Conservation (phyloP, 2,113 vertebrate genomes). For the Embiotoca jacksoni region DNA sequence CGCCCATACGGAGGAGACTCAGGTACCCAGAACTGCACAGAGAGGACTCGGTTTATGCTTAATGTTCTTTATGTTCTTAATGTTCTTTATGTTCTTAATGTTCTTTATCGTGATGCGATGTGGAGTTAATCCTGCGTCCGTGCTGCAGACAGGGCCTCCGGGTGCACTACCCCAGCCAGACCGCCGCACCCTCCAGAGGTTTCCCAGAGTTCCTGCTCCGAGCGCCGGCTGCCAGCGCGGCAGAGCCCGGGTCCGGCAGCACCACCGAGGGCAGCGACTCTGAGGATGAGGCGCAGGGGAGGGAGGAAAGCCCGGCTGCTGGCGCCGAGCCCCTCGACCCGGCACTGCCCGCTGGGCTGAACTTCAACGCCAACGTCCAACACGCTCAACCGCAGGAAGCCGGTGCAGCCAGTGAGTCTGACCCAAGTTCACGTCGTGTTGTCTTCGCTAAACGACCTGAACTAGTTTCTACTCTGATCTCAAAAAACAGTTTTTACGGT, state of each 20-base stretch:
- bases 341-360: constrained; percentile 18
- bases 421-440: no score
- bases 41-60: background rate
- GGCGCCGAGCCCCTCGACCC: background rate
- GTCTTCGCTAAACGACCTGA: background rate
- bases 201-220: constrained; percentile 66
- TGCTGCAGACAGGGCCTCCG: constrained; percentile 72
- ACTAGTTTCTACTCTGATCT: background rate
- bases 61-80: no score
- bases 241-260: constrained; percentile 78
- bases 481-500: no score
- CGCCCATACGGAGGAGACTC: constrained; percentile 59
- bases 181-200: constrained; percentile 81
- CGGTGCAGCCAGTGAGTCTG: constrained; percentile 43
- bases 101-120: no score
- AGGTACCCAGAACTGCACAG: constrained; percentile 59
- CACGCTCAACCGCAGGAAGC: constrained; percentile 32
- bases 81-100: no score
- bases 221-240: constrained; percentile 38
- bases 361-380: background rate
- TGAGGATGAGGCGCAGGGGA: constrained; percentile 49
- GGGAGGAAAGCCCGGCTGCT: background rate
- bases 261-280: constrained; percentile 81
- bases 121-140: background rate
- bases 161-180: constrained; percentile 85